Base-by-base conservation (phyloP, 2,113 vertebrate species). In the Lethenteron reissneri region DNA sequence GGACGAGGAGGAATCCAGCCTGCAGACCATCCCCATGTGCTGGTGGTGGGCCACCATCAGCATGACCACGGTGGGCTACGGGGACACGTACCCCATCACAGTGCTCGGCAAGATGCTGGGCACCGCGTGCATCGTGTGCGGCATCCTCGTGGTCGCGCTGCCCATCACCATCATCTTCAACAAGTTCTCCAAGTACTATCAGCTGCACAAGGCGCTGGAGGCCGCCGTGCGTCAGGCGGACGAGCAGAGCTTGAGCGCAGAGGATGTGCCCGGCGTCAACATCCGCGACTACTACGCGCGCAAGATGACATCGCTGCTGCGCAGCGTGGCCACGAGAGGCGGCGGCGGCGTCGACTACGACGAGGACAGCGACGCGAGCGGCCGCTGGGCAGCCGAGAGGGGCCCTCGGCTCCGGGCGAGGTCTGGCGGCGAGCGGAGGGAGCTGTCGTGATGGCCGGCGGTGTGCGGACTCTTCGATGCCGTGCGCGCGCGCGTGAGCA, bases 1-100 rank as follows among this genome's bases (percentile, higher is more conserved):
- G 69, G 21, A 68, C 25, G 94, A 99, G 78, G 91, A 95, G 72
- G 90, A 87, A 3, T 87, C 94, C 56, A 88, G 86, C 5, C 79
- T 99, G 73, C 84, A 86, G 75, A 99, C 90, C 73, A 95, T 97
- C 74, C 94, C 92, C 0, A 85, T 89, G 70, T 92, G 92, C 74
- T 99, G 94, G 94, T 99, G 94, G 94, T 99, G 94, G 94, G 94
- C 94, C 64, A 99, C 94, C 0, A 92, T 99, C 73, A 99, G 94
- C 76, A 99, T 99, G 94, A 99, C 94, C 75, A 99, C 94, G 0
- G 94, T 99, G 8, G 94, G 94, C 8, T 99, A 99, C 0, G 94
- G 94, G 2, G 94, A 97, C 19, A 89, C 96, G 78, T 90, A 97
- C 72, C 91, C 94, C 0, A 82, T 84, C 71, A 89, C 87, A 72